Percentiles rank a stretch among this genome's conserved stretches.
Conservation (phyloP, 2,888 invertebrate species). For the Tetanocera ferruginea region DNA sequence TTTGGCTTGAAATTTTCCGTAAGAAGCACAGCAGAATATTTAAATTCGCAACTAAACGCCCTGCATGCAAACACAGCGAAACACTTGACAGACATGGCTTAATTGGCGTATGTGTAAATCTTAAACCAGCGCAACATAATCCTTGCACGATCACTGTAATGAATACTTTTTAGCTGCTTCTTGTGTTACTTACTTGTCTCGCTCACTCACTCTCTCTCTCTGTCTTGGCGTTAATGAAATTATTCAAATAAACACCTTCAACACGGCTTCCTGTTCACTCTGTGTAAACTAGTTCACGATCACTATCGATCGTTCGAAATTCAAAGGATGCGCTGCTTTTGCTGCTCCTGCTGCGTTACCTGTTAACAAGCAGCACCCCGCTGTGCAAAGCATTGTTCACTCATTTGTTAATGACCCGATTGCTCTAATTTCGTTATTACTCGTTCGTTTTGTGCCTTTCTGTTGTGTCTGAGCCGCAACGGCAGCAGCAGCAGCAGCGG, state of each 20-base stretch:
- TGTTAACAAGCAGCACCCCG: constrained; percentile 34
- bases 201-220: background rate
- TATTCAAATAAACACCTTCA: constrained; percentile 37
- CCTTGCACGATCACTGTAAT: background rate
- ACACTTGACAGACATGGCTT: background rate
- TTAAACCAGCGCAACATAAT: background rate
- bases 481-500: background rate
- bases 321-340: constrained; percentile 18
- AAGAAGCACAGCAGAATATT: background rate
- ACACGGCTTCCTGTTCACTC: constrained; percentile 18
- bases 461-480: background rate
- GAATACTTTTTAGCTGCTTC: background rate
- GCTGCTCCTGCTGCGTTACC: constrained; percentile 8
- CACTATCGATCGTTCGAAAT: constrained; percentile 9
- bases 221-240: constrained; percentile 23
- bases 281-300: constrained; percentile 8
- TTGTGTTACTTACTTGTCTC: background rate
- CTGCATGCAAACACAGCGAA: background rate
- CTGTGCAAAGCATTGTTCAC: constrained; percentile 28
- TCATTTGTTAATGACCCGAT: constrained; percentile 37
- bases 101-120: background rate
- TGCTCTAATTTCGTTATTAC: constrained; percentile 37
- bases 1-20: background rate
- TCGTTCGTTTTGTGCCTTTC: background rate
- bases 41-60: constrained; percentile 9